Evolutionary conservation across 2,113 vertebrate species (phyloP).

Genomic region (Apodemus speciosus): DNA sequence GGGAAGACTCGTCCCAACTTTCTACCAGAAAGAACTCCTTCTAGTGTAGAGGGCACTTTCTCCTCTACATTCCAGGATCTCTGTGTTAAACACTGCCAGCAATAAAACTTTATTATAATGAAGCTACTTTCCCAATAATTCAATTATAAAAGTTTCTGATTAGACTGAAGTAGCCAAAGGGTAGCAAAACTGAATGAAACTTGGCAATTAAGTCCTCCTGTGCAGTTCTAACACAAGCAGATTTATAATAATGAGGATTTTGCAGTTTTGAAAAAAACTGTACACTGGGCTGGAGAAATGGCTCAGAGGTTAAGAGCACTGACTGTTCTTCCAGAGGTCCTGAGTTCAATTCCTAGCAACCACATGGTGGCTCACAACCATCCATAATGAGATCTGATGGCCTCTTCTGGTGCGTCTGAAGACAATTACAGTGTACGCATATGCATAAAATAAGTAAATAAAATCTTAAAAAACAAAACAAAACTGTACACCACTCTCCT

Average conservation of each 20-base stretch:
- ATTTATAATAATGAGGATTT: background rate
- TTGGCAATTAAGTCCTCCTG: background rate
- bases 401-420: too few relatives aligned
- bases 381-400: too few relatives aligned
- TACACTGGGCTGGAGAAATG: too few relatives aligned
- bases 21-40: background rate
- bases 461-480: too few relatives aligned
- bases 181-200: constrained; percentile 5
- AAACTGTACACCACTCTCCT: background rate
- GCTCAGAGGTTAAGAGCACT: too few relatives aligned
- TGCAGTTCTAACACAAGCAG: background rate
- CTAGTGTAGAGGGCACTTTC: background rate
- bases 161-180: constrained; percentile 45
- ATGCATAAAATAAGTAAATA: too few relatives aligned
- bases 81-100: background rate
- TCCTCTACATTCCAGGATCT: background rate
- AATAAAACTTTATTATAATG: constrained; percentile 18
- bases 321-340: too few relatives aligned
- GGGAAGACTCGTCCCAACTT: background rate
- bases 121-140: background rate
- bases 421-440: too few relatives aligned
- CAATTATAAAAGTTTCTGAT: constrained; percentile 12
- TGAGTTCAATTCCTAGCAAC: too few relatives aligned
- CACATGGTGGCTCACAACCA: too few relatives aligned
- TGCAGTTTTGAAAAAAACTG: constrained; percentile 12